phyloP scores from a whole-genome alignment of 2,888 invertebrate genomes.

The Drepanosiphum platanoidis region DNA sequence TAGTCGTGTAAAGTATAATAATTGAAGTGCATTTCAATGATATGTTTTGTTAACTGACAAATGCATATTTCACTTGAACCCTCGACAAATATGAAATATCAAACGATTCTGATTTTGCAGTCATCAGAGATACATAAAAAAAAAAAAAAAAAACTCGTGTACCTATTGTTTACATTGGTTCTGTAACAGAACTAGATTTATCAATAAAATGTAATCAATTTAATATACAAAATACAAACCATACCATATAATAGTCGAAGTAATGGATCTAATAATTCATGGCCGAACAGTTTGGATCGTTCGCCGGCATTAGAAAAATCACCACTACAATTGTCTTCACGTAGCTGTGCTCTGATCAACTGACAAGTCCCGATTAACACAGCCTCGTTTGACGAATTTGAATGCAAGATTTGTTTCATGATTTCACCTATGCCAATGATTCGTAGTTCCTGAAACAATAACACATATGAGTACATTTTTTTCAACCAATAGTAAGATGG shows the following conservation, averaged over 20 bases:
- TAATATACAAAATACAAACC: neutral
- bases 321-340: slow-evolving; percentile 59
- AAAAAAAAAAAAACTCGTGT: no score
- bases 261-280: slow-evolving; percentile 41
- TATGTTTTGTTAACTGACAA: no score
- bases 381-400: slow-evolving; percentile 44
- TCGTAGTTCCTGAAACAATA: slow-evolving; percentile 37
- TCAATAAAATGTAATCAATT: no score
- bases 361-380: slow-evolving; percentile 46
- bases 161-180: no score
- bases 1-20: no score
- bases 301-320: slow-evolving; percentile 55
- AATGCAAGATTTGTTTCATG: slow-evolving; percentile 41
- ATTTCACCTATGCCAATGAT: slow-evolving; percentile 50
- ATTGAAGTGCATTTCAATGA: no score
- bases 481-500: neutral
- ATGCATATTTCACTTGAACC: no score
- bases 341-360: slow-evolving; percentile 45
- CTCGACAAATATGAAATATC: no score
- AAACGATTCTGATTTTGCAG: no score
- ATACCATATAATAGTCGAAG: slow-evolving; percentile 42
- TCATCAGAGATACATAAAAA: no score
- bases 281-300: slow-evolving; percentile 40
- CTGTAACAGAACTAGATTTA: no score
- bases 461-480: neutral